A percentile compares a stretch with the other conserved stretches of the same genome.
phyloP scores from a whole-genome alignment of 1,140 invertebrate species.

The Cryptotermes secundus region DNA sequence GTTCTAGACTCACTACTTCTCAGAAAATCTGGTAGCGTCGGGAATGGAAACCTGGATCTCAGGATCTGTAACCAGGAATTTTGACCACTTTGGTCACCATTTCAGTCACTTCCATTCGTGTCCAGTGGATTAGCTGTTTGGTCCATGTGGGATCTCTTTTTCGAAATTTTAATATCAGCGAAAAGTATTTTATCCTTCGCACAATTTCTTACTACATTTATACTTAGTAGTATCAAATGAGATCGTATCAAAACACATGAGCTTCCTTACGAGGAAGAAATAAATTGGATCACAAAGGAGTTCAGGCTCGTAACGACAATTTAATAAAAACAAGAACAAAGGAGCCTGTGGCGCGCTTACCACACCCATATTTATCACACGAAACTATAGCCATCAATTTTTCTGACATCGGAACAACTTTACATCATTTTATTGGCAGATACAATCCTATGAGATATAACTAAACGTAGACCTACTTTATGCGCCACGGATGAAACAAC shows the following conservation, averaged over 20 bases:
- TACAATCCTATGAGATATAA: background rate
- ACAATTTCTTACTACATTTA: too few species aligned
- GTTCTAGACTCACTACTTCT: too few species aligned
- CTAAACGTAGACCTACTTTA: background rate
- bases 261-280: background rate
- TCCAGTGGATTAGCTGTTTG: too few species aligned
- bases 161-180: too few species aligned
- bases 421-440: conserved; percentile 6
- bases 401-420: background rate
- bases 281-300: background rate
- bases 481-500: background rate
- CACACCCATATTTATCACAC: background rate
- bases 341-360: background rate
- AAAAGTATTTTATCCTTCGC: too few species aligned
- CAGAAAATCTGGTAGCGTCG: too few species aligned
- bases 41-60: too few species aligned
- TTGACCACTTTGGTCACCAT: too few species aligned
- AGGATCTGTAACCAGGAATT: too few species aligned
- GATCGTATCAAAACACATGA: background rate
- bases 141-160: too few species aligned
- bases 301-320: background rate
- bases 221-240: too few species aligned
- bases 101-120: too few species aligned
- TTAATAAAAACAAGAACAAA: background rate
- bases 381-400: background rate